Evolutionary conservation across 2,888 invertebrate genomes (phyloP), one percentile per base, ranked within the genome.

Genomic region (Chrysotoxum bicinctum): DNA sequence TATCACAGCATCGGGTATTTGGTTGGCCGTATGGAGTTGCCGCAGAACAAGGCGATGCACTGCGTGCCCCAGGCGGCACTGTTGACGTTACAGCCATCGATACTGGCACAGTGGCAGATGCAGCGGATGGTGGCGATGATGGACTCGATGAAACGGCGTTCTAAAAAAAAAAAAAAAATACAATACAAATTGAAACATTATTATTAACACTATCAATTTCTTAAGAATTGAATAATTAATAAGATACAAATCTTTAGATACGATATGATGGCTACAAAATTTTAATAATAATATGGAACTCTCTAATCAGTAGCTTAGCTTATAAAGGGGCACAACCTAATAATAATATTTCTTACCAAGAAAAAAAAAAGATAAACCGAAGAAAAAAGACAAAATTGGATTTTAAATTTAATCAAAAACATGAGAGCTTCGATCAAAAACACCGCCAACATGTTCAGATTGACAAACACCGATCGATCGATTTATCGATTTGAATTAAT

Each of bases 1-100:
- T 97, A 93, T 98, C 97, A 93, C 98, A 97, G 93, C 98, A 97
- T 89, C 97, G 35, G 68, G 87, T 77, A 87, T 91, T 89, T 83
- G 92, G 91, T 88, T 92, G 91, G 60, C 93, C 93, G 70, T 91
- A 91, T 2, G 94, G 92, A 52, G 90, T 90, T 78, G 93, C 92
- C 73, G 93, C 93, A 85, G 93, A 91, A 87, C 92, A 92, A 23
- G 93, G 92, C 16, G 93, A 93, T 89, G 91, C 93, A 91, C 93
- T 94, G 90, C 93, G 90, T 88, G 93, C 90, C 89, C 93, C 90
- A 91, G 93, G 91, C 91, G 93, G 89, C 90, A 93, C 89, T 89
- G 93, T 90, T 45, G 92, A 91, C 93, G 93, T 90, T 89, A 93
- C 92, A 89, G 93, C 93, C 92, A 93, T 90, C 91, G 92, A 92